phyloP scores from a whole-genome alignment of 2,797 vertebrate species.

The Pteropus rufus region DNA sequence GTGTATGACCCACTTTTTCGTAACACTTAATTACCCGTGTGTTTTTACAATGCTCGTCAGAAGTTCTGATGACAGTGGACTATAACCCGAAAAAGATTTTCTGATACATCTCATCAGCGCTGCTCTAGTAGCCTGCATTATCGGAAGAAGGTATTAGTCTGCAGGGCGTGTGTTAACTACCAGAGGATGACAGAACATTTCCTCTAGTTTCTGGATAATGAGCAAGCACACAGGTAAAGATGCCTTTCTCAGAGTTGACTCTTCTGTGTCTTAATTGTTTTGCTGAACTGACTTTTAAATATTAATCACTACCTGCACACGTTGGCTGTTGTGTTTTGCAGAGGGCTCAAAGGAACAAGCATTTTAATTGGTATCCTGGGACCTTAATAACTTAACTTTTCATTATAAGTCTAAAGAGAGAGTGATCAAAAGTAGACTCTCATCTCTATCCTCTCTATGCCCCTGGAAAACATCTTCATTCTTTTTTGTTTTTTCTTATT shows the following conservation, averaged over 20 bases:
- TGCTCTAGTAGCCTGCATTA: background rate
- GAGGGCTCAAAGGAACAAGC: background rate
- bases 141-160: background rate
- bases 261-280: constrained; percentile 52
- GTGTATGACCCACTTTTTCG: constrained; percentile 84
- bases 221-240: constrained; percentile 71
- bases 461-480: background rate
- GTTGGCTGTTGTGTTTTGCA: constrained; percentile 60
- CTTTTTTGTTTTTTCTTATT: background rate
- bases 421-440: background rate
- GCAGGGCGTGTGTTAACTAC: background rate
- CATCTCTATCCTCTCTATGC: background rate
- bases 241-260: constrained; percentile 32
- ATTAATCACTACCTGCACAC: background rate
- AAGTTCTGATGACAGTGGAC: constrained; percentile 66
- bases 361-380: constrained; percentile 27
- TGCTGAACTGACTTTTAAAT: constrained; percentile 47
- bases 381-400: constrained; percentile 22
- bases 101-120: constrained; percentile 19
- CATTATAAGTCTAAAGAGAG: background rate
- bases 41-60: constrained; percentile 62
- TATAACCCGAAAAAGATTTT: constrained; percentile 41
- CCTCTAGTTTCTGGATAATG: constrained; percentile 69
- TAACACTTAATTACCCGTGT: constrained; percentile 76
- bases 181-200: background rate